Evolutionary conservation across 2,113 vertebrate species (phyloP), one percentile per base, ranked within the genome.

Genomic region (Xenopus laevis): DNA sequence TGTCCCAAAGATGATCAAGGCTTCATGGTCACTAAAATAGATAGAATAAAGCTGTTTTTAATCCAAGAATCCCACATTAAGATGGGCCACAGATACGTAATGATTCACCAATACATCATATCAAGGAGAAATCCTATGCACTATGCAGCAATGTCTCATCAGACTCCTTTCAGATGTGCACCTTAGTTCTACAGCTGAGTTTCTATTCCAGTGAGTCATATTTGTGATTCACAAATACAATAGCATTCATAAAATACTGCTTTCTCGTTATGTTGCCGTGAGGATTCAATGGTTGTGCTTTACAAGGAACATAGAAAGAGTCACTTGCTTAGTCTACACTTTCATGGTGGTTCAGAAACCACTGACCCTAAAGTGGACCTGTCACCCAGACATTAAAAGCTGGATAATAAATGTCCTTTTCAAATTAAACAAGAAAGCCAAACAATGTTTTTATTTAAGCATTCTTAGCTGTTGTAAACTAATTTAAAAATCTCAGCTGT

Each of bases 171-270:
- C 81, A 78, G 78, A 72, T 13, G 71, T 73, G 47, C 61, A 27
- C 76, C 75, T 80, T 68, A 82, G 73, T 71, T 82, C 60, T 8
- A 16, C 81, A 74, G 84, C 78, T 78, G 66, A 80, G 68, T 71
- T 68, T 9, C 67, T 0, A 20, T 50, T 50, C 12, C 47, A 2
- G 57, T 88, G 88, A 90, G 77, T 91, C 87, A 90, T 40, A 40
- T 79, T 27, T 55, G 71, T 86, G 86, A 89, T 79, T 88, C 87
- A 89, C 82, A 18, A 1, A 33, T 23, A 0, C 65, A 17, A 80
- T 83, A 50, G 83, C 80, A 81, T 61, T 40, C 33, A 76, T 74
- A 61, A 62, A 76, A 69, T 55, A 73, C 16, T 69, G 78, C 57
- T 12, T 1, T 71, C 6, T 44, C 75, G 20, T 71, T 2, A 44